Conservation (phyloP, 2,113 vertebrate genomes). For the Danio rerio region DNA sequence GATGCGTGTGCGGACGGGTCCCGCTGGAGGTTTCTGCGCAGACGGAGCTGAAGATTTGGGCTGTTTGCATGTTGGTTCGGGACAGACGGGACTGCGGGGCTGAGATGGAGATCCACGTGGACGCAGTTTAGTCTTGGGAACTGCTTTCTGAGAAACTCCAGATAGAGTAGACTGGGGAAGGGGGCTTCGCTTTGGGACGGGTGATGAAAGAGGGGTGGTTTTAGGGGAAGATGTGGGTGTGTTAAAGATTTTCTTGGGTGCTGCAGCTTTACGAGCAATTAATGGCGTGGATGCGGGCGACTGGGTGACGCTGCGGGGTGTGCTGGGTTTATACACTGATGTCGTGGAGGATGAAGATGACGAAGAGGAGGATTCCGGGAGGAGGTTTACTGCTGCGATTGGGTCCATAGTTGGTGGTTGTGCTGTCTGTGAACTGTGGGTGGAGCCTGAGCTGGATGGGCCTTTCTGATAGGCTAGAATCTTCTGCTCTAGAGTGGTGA, state of each 20-base stretch:
- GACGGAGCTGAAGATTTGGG: conserved; percentile 70
- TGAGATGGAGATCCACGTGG: conserved; percentile 60
- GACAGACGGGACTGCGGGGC: conserved; percentile 68
- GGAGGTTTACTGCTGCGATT: conserved; percentile 82
- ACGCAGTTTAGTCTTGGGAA: conserved; percentile 60
- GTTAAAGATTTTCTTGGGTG: conserved; percentile 67
- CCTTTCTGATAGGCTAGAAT: conserved; percentile 94
- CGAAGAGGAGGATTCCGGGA: conserved; percentile 66
- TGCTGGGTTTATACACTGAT: conserved; percentile 65
- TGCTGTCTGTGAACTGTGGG: conserved; percentile 56
- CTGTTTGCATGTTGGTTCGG: conserved; percentile 76
- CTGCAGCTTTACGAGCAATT: conserved; percentile 60
- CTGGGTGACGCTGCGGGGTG: conserved; percentile 54
- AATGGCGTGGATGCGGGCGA: conserved; percentile 74
- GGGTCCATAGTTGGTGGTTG: conserved; percentile 88
- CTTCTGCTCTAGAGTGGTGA: conserved; percentile 96
- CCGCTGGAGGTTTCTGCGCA: conserved; percentile 46
- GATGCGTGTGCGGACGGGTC: conserved; percentile 61
- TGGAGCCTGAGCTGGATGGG: conserved; percentile 70
- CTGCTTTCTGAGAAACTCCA: conserved; percentile 10
- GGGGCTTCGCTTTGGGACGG: conserved; percentile 35
- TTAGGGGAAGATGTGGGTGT: conserved; percentile 63
- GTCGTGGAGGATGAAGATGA: conserved; percentile 64
- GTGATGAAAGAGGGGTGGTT: conserved; percentile 62
- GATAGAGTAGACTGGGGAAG: neutral